Conservation (phyloP, 2,888 invertebrate species). For the Drosophila barbarae region DNA sequence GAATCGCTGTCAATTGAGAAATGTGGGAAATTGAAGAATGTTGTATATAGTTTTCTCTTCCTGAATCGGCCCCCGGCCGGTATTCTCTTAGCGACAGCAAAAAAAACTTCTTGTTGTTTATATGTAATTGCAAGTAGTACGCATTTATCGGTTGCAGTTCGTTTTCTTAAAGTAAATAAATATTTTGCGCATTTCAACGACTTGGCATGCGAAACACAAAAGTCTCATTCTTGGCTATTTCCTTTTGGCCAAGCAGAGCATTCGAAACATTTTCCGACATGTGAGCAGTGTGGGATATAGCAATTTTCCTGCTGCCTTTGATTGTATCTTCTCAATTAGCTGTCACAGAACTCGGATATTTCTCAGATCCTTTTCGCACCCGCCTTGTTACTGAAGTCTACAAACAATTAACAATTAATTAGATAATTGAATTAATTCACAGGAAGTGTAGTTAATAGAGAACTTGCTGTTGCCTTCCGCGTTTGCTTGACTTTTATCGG, state of each 20-base stretch:
- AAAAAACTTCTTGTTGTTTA: neutral
- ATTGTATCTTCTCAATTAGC: conserved; percentile 28
- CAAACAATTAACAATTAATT: conserved; percentile 37
- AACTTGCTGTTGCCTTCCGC: conserved; percentile 32
- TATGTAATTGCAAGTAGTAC: conserved; percentile 9
- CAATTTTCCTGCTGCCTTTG: conserved; percentile 2
- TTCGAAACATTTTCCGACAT: conserved; percentile 20
- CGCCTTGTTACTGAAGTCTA: conserved; percentile 24
- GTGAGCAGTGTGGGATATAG: neutral
- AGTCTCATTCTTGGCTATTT: conserved; percentile 11
- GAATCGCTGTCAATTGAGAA: conserved; percentile 5
- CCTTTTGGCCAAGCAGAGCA: conserved; percentile 27
- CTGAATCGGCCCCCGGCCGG: conserved; percentile 9
- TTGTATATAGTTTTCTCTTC: conserved; percentile 3
- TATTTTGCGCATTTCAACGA: conserved; percentile 61
- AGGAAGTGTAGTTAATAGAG: conserved; percentile 56
- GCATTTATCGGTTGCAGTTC: conserved; percentile 29
- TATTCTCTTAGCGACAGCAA: conserved; percentile 28
- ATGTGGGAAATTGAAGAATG: neutral
- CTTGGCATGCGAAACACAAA: conserved; percentile 43
- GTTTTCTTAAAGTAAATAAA: conserved; percentile 44
- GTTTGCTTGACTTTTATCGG: conserved; percentile 24
- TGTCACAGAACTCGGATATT: conserved; percentile 25
- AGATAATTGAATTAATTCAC: conserved; percentile 66
- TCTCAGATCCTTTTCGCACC: conserved; percentile 18